These are phyloP conservation scores for Tetramorium bicarinatum DNA, from an alignment of 2,888 invertebrate genomes.

Conservation along the genomic window DNA sequence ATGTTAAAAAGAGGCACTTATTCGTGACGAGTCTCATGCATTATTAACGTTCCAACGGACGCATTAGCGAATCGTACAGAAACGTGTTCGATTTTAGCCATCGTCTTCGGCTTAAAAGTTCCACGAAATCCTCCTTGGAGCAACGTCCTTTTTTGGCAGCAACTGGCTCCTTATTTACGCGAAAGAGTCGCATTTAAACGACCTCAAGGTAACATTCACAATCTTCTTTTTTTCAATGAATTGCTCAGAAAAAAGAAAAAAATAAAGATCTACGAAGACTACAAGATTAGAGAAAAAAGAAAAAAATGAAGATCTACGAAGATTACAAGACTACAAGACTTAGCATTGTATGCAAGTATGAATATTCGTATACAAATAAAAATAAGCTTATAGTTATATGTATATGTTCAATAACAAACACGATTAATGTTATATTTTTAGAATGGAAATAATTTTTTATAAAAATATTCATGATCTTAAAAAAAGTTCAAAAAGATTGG, in stretches of 20 bases:
- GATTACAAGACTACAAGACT: conserved; percentile 16
- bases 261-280: not conserved
- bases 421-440: not conserved
- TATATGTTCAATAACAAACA: not conserved
- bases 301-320: conserved; percentile 30
- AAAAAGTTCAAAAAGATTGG: too few relatives aligned
- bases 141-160: conserved; percentile 63
- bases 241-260: conserved; percentile 61
- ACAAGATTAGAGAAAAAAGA: conserved; percentile 39
- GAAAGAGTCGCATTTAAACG: conserved; percentile 67
- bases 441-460: not conserved
- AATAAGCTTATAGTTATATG: not conserved
- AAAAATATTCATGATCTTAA: not conserved
- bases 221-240: conserved; percentile 67
- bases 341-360: not conserved
- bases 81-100: conserved; percentile 56
- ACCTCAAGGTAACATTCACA: conserved; percentile 57
- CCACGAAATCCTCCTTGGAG: conserved; percentile 48
- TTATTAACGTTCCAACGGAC: conserved; percentile 62
- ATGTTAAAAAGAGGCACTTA: not conserved
- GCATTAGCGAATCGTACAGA: conserved; percentile 64
- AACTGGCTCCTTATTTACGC: conserved; percentile 41
- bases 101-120: conserved; percentile 9
- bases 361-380: not conserved
- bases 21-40: conserved; percentile 60